These are phyloP conservation scores for Ellobium chinense DNA, from an alignment of 2,888 invertebrate genomes.

Conservation along the genomic window DNA sequence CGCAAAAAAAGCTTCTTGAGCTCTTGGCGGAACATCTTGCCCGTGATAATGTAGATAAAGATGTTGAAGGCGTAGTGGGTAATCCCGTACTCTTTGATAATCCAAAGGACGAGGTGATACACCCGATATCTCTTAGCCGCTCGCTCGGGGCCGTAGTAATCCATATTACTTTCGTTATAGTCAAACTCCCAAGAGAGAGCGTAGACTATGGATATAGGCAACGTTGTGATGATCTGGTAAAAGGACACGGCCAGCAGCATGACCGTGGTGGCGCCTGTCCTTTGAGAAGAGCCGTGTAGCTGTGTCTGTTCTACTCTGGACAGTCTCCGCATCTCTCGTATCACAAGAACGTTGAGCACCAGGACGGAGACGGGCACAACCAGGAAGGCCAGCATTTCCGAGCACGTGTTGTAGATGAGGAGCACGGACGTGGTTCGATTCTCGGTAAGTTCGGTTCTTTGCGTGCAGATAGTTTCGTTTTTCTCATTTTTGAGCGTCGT, in stretches of 20 bases:
- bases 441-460: slow-evolving; percentile 54
- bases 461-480: slow-evolving; percentile 55
- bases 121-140: slow-evolving; percentile 58
- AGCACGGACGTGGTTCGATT: slow-evolving; percentile 68
- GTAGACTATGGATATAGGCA: slow-evolving; percentile 75
- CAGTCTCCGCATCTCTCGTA: slow-evolving; percentile 70
- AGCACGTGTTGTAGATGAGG: slow-evolving; percentile 75
- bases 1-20: slow-evolving; percentile 61
- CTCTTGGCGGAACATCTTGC: slow-evolving; percentile 76
- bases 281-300: slow-evolving; percentile 56
- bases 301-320: slow-evolving; percentile 63
- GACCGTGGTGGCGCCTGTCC: slow-evolving; percentile 75
- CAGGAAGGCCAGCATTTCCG: slow-evolving; percentile 75
- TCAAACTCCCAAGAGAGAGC: slow-evolving; percentile 65
- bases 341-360: slow-evolving; percentile 76
- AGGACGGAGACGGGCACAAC: slow-evolving; percentile 76
- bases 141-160: neutral
- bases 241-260: slow-evolving; percentile 77
- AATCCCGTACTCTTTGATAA: slow-evolving; percentile 74
- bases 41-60: slow-evolving; percentile 77
- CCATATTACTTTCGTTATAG: too few species aligned
- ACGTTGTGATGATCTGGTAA: slow-evolving; percentile 75
- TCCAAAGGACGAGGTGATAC: slow-evolving; percentile 62
- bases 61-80: slow-evolving; percentile 78
- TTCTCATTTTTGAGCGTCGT: slow-evolving; percentile 14